Evolutionary conservation across 2,888 invertebrate species (phyloP), one percentile per base, ranked within the genome.

Genomic region (Tiliacea citrago): DNA sequence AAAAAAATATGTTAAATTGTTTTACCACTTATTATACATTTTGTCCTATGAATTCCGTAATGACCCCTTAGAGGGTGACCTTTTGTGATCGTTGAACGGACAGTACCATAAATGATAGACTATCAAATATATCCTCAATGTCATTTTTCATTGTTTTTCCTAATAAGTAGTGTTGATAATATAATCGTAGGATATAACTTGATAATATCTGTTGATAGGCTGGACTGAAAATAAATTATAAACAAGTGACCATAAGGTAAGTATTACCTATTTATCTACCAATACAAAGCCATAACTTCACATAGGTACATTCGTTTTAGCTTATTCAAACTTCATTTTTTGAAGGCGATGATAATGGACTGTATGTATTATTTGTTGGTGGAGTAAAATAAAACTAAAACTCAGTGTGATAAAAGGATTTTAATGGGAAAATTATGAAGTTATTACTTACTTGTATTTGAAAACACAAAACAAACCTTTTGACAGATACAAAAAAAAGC

Each of bases 51-150:
- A 42, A 35, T 57, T 29, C n/a, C 9, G 10, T 29, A 42, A 49
- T 49, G 6, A 1, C 10, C 10, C 6, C 8, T 45, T 7, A n/a
- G 4, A 0, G 1, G 12, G 5, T 53, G 21, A 39, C 39, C 39
- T 24, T 47, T 63, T 39, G 16, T 73, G 39, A n/a, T n/a, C 16
- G 21, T 72, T 72, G 24, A 57, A 72, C 35, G 12, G 72, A 29
- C 39, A 24, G 8, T 21, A 16, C 4, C 12, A 16, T 9, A 21
- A 45, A 76, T 16, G 3, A 39, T 47, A 12, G 53, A 8, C 6
- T 49, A 29, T 57, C 18, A 66, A 49, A 76, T 42, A 57, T 0
- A 75, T 2, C 18, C 18, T 29, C 49, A 58, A 35, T 77, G 35
- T 49, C 0, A 77, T 42, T 35, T 51, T 29, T 66, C 9, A 75